phyloP scores from a whole-genome alignment of 2,888 invertebrate genomes.

The Tipula vernalis region DNA sequence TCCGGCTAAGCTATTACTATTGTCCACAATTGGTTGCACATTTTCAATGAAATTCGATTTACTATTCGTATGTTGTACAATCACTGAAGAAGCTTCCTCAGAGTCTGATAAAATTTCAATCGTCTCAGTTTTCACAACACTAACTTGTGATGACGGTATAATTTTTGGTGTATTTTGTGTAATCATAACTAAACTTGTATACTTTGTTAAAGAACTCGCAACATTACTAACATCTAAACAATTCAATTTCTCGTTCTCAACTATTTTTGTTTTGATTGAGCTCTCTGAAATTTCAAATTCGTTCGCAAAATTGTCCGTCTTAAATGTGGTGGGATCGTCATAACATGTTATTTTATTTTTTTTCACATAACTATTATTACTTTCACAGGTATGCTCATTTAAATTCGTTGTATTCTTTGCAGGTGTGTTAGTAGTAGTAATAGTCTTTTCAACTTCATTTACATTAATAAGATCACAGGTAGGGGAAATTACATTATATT shows the following conservation, averaged over 20 bases:
- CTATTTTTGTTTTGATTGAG: slow-evolving; percentile 24
- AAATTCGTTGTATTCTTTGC: not conserved
- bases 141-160: slow-evolving; percentile 42
- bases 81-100: slow-evolving; percentile 35
- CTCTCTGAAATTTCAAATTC: slow-evolving; percentile 20
- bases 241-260: slow-evolving; percentile 16
- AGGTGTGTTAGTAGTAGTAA: not conserved
- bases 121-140: slow-evolving; percentile 63
- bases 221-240: slow-evolving; percentile 13
- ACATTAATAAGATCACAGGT: not conserved
- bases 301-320: slow-evolving; percentile 12
- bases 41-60: slow-evolving; percentile 36
- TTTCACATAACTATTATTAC: not conserved
- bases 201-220: slow-evolving; percentile 43
- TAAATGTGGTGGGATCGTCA: slow-evolving; percentile 13
- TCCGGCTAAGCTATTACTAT: slow-evolving; percentile 29
- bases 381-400: slow-evolving; percentile 11
- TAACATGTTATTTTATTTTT: not conserved
- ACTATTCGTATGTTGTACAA: slow-evolving; percentile 53
- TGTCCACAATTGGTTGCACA: slow-evolving; percentile 15
- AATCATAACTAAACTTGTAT: slow-evolving; percentile 83
- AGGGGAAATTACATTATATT: not conserved
- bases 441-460: not conserved
- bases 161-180: slow-evolving; percentile 52
- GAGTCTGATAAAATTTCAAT: slow-evolving; percentile 50